phyloP scores from a whole-genome alignment of 2,113 vertebrate species.

The Rhinopomastus cyanomelas region DNA sequence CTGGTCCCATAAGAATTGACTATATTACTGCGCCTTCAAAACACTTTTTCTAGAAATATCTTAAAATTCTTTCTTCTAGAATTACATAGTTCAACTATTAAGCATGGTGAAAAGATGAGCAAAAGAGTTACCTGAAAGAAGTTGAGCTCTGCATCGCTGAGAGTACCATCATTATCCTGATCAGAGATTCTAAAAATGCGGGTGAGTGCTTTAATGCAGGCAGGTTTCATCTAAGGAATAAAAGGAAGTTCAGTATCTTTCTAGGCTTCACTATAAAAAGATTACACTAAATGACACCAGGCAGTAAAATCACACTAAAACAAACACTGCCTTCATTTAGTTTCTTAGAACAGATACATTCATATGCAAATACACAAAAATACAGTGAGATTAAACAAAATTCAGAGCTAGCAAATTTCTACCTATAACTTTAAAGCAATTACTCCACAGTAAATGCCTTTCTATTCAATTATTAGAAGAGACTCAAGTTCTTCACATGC shows the following conservation, averaged over 20 bases:
- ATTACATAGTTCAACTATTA: background rate
- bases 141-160: slow-evolving; percentile 98
- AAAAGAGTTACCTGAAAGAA: slow-evolving; percentile 89
- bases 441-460: background rate
- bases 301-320: background rate
- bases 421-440: background rate
- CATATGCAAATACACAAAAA: background rate
- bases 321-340: background rate
- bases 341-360: background rate
- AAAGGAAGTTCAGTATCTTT: slow-evolving; percentile 8
- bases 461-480: background rate
- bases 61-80: no score
- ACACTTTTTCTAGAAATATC: no score
- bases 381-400: background rate
- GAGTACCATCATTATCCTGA: slow-evolving; percentile 95
- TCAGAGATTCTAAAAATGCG: slow-evolving; percentile 98
- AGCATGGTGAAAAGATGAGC: background rate
- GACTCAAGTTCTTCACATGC: background rate
- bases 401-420: background rate
- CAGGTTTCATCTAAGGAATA: slow-evolving; percentile 87
- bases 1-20: background rate
- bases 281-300: background rate
- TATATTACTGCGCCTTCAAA: background rate
- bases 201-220: slow-evolving; percentile 93
- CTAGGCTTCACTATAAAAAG: background rate